Base-by-base conservation (phyloP, 1,140 invertebrate genomes). In the Leptonema lineaticorne region DNA sequence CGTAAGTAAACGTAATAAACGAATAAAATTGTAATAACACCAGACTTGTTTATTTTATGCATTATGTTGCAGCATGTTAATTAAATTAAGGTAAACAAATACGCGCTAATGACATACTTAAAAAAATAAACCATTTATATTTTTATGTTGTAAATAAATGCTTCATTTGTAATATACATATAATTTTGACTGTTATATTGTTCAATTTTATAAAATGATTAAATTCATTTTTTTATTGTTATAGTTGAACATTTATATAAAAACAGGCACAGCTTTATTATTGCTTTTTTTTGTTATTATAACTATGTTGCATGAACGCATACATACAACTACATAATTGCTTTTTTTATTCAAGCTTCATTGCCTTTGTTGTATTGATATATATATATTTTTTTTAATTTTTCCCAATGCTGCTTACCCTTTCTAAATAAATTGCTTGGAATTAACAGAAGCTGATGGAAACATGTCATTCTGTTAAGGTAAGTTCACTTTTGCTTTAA, bases 381-480 rank as follows among this genome's bases (percentile, higher is more conserved):
- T 11, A 33, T 11, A 56, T 56, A 58, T 77, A 76, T 77, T 78
- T 77, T 69, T 78, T 77, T 73, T 80, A 77, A 78, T 75, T 81
- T 53, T 76, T 76, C 69, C 77, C 74, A 72, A 75, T 74, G 75
- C 75, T 74, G 75, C 75, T 74, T 75, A 73, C 75, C 70, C 64
- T 66, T 59, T 56, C 67, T 56, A 66, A 63, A n/a, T 59, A 41
- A 60, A 53, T 59, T 57, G 75, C 78, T 76, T 77, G 75, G 78
- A 77, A 80, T 77, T 75, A 76, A 84, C 89, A 92, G 91, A 92
- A 92, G 90, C 90, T 93, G 87, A 88, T 91, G 86, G 90, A 92
- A 87, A 90, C 91, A 86, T 92, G 91, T 89, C 90, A 92, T 85
- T 90, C 90, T 78, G 88, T 93, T 78, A 92, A 93, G 91, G 91